Evolutionary conservation across 1,140 invertebrate genomes (phyloP), one percentile per base, ranked within the genome.

Genomic region (Stenopsyche tienmushanensis): DNA sequence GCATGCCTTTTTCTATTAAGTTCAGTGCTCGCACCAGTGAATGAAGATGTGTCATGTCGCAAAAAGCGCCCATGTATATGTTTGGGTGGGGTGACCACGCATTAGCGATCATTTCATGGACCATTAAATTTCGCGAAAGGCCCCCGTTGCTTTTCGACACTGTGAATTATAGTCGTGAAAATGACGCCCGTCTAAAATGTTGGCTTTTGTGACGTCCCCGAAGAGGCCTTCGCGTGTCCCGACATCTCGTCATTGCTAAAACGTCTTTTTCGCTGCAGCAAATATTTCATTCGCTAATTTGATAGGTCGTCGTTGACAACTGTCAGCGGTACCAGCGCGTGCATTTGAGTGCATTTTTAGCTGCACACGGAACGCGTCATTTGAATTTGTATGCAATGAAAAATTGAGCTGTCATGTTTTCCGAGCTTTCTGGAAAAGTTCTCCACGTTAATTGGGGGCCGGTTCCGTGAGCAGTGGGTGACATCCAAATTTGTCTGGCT

Each of bases 101-200:
- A 68, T 68, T 68, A 68, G 66, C 62, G 66, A 68, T 65, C 45
- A 68, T 68, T 68, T 64, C 62, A 64, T 49, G 66, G 62, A 44
- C 62, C 66, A 65, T 68, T 68, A 64, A 68, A 62, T 58, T 24
- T 60, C 47, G 60, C 66, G 66, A 41, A 50, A 63, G 24, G 57
- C 62, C 57, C 54, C 66, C 44, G 55, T 18, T 25, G 66, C 20
- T 41, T 52, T 55, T 50, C 49, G 62, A 62, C 66, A 62, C 39
- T 29, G 39, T 65, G 53, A 68, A 68, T 64, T 68, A 68, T 68
- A 50, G 62, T 68, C 62, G 29, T 55, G 49, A 55, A 66, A 49
- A 45, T 55, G 41, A 15, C n/a, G n/a, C n/a, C n/a, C n/a, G n/a
- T n/a, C n/a, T n/a, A n/a, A n/a, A n/a, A n/a, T n/a, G n/a, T n/a